Percentiles rank a stretch among this genome's conserved stretches.
Conservation (phyloP, 2,888 invertebrate genomes). For the Lasius fuliginosus region DNA sequence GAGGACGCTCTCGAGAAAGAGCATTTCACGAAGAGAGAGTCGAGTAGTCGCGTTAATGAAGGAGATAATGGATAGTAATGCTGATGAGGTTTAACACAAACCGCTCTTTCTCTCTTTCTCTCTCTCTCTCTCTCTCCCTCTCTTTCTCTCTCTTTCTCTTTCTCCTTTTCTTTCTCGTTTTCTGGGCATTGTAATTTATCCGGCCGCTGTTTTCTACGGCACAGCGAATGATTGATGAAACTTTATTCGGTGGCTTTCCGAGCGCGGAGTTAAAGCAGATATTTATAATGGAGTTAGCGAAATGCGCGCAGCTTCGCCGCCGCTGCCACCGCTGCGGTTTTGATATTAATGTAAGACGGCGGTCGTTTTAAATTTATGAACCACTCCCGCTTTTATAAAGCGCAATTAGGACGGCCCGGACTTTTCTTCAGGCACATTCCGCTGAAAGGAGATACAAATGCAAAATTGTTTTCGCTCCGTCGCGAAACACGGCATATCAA, state of each 20-base stretch:
- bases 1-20: background rate
- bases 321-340: slow-evolving; percentile 36
- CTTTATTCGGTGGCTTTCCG: slow-evolving; percentile 55
- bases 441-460: slow-evolving; percentile 27
- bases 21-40: slow-evolving; percentile 16
- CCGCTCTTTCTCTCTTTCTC: slow-evolving; percentile 18
- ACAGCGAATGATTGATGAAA: slow-evolving; percentile 54
- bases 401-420: slow-evolving; percentile 47
- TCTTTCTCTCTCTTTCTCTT: background rate
- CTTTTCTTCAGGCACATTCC: slow-evolving; percentile 40
- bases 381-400: slow-evolving; percentile 51
- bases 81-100: slow-evolving; percentile 67
- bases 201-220: slow-evolving; percentile 44
- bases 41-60: slow-evolving; percentile 63
- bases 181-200: slow-evolving; percentile 52
- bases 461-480: slow-evolving; percentile 22
- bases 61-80: slow-evolving; percentile 67
- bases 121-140: background rate
- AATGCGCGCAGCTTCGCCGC: slow-evolving; percentile 22
- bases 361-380: slow-evolving; percentile 56
- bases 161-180: slow-evolving; percentile 24
- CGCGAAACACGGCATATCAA: background rate
- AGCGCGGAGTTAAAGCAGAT: slow-evolving; percentile 55
- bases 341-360: slow-evolving; percentile 53
- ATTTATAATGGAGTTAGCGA: slow-evolving; percentile 57